phyloP scores from a whole-genome alignment of 2,888 invertebrate species.

The Platynereis dumerilii region DNA sequence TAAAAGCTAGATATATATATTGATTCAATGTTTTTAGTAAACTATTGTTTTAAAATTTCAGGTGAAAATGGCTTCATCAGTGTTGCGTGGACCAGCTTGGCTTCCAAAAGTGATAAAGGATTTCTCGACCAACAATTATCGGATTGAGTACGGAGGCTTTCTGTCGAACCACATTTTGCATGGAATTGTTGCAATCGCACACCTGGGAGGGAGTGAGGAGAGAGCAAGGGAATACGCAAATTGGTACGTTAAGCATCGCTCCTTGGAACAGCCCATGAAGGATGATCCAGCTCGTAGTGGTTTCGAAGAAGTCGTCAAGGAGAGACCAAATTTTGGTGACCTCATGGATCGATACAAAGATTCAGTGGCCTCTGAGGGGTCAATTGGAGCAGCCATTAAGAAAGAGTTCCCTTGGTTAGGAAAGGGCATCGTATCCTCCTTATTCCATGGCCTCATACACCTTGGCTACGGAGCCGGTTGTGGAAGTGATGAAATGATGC shows the following conservation, averaged over 20 bases:
- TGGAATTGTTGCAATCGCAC: conserved; percentile 7
- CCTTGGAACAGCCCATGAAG: neutral
- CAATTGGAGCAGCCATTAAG: neutral
- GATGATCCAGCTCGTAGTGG: conserved; percentile 1
- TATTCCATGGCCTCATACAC: conserved; percentile 12
- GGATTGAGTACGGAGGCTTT: neutral
- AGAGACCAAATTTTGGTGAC: neutral
- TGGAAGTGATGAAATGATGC: neutral
- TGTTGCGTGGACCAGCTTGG: neutral
- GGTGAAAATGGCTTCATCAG: too few relatives aligned
- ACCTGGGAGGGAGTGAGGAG: conserved; percentile 8
- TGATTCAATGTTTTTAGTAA: too few relatives aligned
- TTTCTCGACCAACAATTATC: neutral
- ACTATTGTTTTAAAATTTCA: too few relatives aligned
- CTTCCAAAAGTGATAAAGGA: neutral
- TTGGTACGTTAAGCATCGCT: neutral
- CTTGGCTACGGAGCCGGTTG: conserved; percentile 9
- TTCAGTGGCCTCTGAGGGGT: neutral
- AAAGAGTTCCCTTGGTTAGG: neutral
- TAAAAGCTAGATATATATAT: too few relatives aligned
- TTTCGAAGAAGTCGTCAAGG: neutral
- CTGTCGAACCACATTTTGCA: conserved; percentile 8
- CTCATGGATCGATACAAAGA: neutral
- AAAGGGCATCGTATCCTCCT: neutral
- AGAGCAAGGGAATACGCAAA: neutral